Evolutionary conservation across 2,888 invertebrate species (phyloP).

Genomic region (Leptinotarsa peninsularis): DNA sequence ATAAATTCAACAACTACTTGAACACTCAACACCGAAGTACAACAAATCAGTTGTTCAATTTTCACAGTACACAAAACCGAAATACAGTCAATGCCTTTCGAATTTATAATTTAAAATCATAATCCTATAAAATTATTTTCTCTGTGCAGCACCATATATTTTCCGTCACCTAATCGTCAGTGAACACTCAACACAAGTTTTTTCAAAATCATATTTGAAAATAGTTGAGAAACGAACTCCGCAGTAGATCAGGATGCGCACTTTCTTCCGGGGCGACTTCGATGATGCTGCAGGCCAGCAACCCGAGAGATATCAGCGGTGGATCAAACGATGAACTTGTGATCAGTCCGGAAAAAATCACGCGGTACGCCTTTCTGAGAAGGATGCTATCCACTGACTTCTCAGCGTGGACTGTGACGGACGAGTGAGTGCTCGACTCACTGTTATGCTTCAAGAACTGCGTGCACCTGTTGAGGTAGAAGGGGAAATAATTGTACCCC

Average conservation of each 20-base stretch:
- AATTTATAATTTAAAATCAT: neutral
- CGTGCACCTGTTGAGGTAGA: slow-evolving; percentile 66
- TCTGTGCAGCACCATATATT: slow-evolving; percentile 2
- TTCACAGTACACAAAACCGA: neutral
- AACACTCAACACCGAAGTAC: slow-evolving; percentile 1
- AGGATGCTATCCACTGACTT: slow-evolving; percentile 58
- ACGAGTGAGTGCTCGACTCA: slow-evolving; percentile 66
- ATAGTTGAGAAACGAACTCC: neutral
- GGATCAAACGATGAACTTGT: slow-evolving; percentile 48
- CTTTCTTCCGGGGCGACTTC: slow-evolving; percentile 41
- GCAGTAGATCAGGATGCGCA: neutral
- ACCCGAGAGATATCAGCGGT: slow-evolving; percentile 49
- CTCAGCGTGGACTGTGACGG: slow-evolving; percentile 66
- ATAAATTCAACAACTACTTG: slow-evolving; percentile 1
- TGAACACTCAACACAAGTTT: slow-evolving; percentile 15
- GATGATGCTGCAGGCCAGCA: slow-evolving; percentile 45
- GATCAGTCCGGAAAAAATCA: slow-evolving; percentile 45
- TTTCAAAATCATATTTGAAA: neutral
- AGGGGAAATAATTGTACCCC: slow-evolving; percentile 61
- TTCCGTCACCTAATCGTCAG: neutral
- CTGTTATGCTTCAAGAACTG: slow-evolving; percentile 68
- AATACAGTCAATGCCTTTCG: neutral
- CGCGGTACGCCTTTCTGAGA: slow-evolving; percentile 48
- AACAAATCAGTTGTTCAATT: slow-evolving; percentile 7
- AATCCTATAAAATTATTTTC: neutral